Evolutionary conservation across 1,140 invertebrate genomes (phyloP), one percentile per base, ranked within the genome.

Genomic region (Drosophila cardini): DNA sequence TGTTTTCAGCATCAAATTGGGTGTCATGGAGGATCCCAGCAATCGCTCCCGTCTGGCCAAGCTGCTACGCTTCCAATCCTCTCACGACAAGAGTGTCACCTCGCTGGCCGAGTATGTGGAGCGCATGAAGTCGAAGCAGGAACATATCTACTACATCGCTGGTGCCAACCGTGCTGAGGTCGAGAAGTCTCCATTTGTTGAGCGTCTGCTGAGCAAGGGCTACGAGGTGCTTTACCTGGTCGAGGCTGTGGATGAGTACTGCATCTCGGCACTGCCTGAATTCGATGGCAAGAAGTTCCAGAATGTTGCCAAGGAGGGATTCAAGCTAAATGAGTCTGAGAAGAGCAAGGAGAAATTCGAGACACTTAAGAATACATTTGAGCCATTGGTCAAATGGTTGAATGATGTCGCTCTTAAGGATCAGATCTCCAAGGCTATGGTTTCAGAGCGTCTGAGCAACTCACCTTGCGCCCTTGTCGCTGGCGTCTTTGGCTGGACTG

Each of bases 231-330:
- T 99, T 10, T 99, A 97, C 90, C 93, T 99, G 10, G 96, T 96
- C 1, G 99, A 99, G 93, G 97, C 99, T 57, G 98, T 99, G 38
- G 99, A 99, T 93, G 99, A 99, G 93, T 99, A 99, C 93, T 96
- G 97, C 75, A 97, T 99, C 62, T 98, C 98, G 45, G 96, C 98
- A 7, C 93, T 99, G 82, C 98, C 99, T n/a, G 98, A 99, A 93
- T 99, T 98, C 93, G 98, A 99, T 86, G 97, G 98, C 30, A 99
- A 99, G 93, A 99, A 99, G 93, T 99, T 99, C 96, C 98, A 99
- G 93, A 99, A 99, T 91, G 97, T 99, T 34, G 99, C 99, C 68
- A 99, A 99, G 93, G 99, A 99, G 93, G 98, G 98, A 1, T 95
- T 99, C 81, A 95, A 96, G 60, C 92, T 99, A 1, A 95, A 98